Base-by-base conservation (phyloP, 1,140 invertebrate species). In the Danaus melanippus region DNA sequence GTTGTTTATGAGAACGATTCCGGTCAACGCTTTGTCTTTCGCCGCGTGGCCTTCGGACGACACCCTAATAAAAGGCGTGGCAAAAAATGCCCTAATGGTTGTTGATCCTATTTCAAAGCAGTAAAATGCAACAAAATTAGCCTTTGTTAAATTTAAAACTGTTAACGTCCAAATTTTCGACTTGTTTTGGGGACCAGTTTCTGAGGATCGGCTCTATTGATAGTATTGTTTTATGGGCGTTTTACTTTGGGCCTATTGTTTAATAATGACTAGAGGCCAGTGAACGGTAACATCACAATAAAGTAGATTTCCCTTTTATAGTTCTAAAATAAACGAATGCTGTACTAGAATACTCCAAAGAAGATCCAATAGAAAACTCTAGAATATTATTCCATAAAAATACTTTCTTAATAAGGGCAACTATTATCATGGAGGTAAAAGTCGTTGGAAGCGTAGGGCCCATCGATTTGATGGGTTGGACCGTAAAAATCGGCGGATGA, bases 91-190 rank as follows among this genome's bases (percentile, higher is more conserved):
- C 71, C 76, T 86, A 86, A 84, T 86, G 72, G 75, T 66, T 67
- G 73, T 75, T 82, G 81, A 84, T 83, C 83, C 81, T 78, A 86
- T 86, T 86, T 76, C 71, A 74, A 80, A 70, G 78, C 67, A 81
- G 75, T 86, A 86, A 86, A 86, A 80, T 86, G 79, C 79, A 86
- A 86, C 83, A 86, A 86, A 86, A 84, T 86, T 84, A 86, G 81
- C 79, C 69, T 82, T 86, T 84, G 80, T 84, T 76, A 79, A 82
- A 77, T 76, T 73, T 73, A 65, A 69, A 78, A 80, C 71, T 72
- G 76, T 76, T 74, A 76, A 76, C 50, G 69, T 77, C 61, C 68
- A 67, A 74, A 70, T 58, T 68, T 55, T 50, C 60, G 67, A 66
- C 64, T 60, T 59, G 61, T 60, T 59, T 32, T 56, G 59, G 60